Base-by-base conservation (phyloP, 2,797 vertebrate species). In the Amazonetta brasiliensis region DNA sequence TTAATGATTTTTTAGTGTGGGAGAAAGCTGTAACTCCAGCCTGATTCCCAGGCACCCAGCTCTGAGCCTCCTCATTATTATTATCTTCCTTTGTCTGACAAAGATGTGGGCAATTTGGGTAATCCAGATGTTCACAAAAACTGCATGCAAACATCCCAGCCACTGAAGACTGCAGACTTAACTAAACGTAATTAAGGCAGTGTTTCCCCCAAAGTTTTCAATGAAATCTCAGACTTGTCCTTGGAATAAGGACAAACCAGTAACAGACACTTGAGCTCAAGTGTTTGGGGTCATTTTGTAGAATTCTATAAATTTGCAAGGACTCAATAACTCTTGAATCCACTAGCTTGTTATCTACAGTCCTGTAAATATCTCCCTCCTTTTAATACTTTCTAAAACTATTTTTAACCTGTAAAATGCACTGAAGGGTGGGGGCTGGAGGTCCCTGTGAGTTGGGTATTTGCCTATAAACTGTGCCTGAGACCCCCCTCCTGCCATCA, bases 71-170 rank as follows among this genome's bases (percentile, higher is more conserved):
- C 28, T 78, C 37, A 23, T 92, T 89, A 62, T 77, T 84, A 69
- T 91, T 55, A 33, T 92, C 58, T 68, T 68, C 31, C 55, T 95
- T 83, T 87, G 48, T 84, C 73, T 50, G 6, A 31, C 52, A 85
- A 91, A 74, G 52, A 46, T 0, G 0, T 17, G 60, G 77, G 37
- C 50, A 35, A 88, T 84, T 87, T 80, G 80, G 12, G 63, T 21
- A 30, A 69, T 75, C 85, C 92, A 94, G 85, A 92, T 85, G 84
- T 87, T 91, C 92, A 63, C 16, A 54, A 54, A 79, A 73, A 20
- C 22, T 13, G 33, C 35, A 59, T 21, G 33, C 43, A 63, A 67
- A 68, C 59, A 76, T 26, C 17, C 16, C 82, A 66, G 54, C 39
- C 80, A 41, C 5, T 44, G 64, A 69, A 73, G 37, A 33, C 0